A percentile compares a stretch with the other conserved stretches of the same genome.
Conservation (phyloP, 2,797 vertebrate genomes). For the Brotula barbata region DNA sequence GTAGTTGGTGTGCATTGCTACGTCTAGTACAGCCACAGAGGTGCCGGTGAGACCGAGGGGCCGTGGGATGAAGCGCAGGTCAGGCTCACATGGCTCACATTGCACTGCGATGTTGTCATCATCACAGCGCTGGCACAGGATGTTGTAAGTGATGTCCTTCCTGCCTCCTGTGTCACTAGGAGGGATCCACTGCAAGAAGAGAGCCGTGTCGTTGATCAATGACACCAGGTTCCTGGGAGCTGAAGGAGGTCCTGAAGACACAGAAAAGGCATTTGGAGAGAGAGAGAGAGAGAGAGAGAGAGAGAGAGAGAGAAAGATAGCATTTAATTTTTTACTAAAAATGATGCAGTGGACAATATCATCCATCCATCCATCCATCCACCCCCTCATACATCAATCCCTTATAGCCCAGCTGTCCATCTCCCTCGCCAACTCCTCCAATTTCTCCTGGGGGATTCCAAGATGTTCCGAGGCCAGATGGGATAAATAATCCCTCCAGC, state of each 20-base stretch:
- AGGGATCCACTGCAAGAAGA: slow-evolving; percentile 95
- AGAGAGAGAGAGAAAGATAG: no score
- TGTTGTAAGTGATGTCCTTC: slow-evolving; percentile 92
- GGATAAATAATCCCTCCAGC: no score
- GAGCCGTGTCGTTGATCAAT: slow-evolving; percentile 93
- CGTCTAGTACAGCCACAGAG: slow-evolving; percentile 91
- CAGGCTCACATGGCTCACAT: slow-evolving; percentile 90
- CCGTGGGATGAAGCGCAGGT: slow-evolving; percentile 89
- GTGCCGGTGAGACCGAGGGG: slow-evolving; percentile 87
- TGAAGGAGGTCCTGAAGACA: slow-evolving; percentile 88
- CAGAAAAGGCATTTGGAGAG: slow-evolving; percentile 13
- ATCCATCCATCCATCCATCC: no score
- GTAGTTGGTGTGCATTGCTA: slow-evolving; percentile 90
- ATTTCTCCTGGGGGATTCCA: no score
- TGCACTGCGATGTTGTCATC: slow-evolving; percentile 60
- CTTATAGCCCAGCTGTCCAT: no score
- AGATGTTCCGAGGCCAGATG: no score
- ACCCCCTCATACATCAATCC: no score
- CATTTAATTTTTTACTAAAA: no score
- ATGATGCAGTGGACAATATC: no score
- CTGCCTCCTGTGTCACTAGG: slow-evolving; percentile 92
- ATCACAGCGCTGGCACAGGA: slow-evolving; percentile 90
- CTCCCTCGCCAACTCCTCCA: no score
- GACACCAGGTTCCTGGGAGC: slow-evolving; percentile 91
- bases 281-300: slow-evolving; percentile 5